A percentile compares a stretch with the other conserved stretches of the same genome.
These are phyloP conservation scores for Drosophila algonquin DNA, from an alignment of 2,888 invertebrate genomes.

Conservation along the genomic window DNA sequence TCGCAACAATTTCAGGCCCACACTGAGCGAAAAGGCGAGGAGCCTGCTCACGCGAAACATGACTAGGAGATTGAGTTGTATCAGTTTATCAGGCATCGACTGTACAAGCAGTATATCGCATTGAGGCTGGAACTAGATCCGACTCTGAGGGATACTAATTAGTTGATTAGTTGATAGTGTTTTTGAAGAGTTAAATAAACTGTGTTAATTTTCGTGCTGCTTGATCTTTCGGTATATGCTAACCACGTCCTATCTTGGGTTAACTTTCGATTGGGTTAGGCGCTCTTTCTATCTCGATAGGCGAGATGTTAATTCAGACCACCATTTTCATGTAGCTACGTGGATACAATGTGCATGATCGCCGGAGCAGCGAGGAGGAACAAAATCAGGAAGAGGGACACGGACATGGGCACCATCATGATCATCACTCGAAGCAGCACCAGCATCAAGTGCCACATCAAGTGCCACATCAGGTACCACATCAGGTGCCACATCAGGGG, in stretches of 20 bases:
- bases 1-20: slow-evolving; percentile 91
- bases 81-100: slow-evolving; percentile 92
- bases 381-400: not conserved
- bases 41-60: slow-evolving; percentile 92
- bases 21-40: slow-evolving; percentile 91
- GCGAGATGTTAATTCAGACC: slow-evolving; percentile 24
- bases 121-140: slow-evolving; percentile 82
- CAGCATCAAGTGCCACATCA: slow-evolving; percentile 36
- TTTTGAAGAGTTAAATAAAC: slow-evolving; percentile 51
- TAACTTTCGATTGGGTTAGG: slow-evolving; percentile 23
- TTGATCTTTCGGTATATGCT: slow-evolving; percentile 36
- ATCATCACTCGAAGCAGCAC: slow-evolving; percentile 24
- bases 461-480: slow-evolving; percentile 17
- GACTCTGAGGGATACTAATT: slow-evolving; percentile 8
- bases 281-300: slow-evolving; percentile 3
- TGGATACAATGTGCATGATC: slow-evolving; percentile 57
- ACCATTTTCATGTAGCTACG: slow-evolving; percentile 52
- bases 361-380: slow-evolving; percentile 30
- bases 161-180: slow-evolving; percentile 36
- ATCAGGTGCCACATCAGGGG: slow-evolving; percentile 28
- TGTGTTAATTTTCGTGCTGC: slow-evolving; percentile 49
- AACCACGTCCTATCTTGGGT: slow-evolving; percentile 23
- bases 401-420: slow-evolving; percentile 32
- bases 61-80: slow-evolving; percentile 95
- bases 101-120: slow-evolving; percentile 91